Base-by-base conservation (phyloP, 2,888 invertebrate species). In the Cylindroiulus punctatus region DNA sequence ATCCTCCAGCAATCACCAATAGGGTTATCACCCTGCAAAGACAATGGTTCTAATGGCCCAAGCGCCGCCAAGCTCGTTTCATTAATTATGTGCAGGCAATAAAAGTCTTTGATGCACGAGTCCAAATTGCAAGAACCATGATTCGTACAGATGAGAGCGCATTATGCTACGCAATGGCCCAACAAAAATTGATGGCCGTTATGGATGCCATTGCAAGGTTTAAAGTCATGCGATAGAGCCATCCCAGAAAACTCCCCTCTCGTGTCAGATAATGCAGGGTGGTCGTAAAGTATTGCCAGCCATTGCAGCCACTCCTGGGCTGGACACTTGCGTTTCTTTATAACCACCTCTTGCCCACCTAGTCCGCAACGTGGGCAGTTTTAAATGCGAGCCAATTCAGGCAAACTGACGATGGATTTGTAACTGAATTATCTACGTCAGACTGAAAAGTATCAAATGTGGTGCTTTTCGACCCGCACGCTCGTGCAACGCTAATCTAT, bases 381-480 rank as follows among this genome's bases (percentile, higher is more conserved):
- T 57, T 57, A 19, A 57, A 22, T 30, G 76, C 76, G 12, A 30
- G 30, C 76, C 76, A 26, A 76, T 30, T 76, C 30, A 30, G 76
- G 76, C 26, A 76, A 76, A 76, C 30, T 1, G 76, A 14, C 76
- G 76, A 76, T 76, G 76, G 76, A 76, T 8, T 30, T 14, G 30
- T 76, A 76, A 76, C 76, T 76, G 76, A 76, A 76, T 76, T 76
- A 76, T 76, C 76, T 76, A 12, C 76, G 76, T 76, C 76, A 76
- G 30, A 76, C 76, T 76, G 10, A 30, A 76, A 76, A 76, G 30
- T 76, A 30, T 76, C 76, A 76, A 76, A 76, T 76, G 76, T 14
- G 65, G 65, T 30, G 76, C 30, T 76, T 30, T 76, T 76, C 76
- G 26, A 30, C 76, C 76, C 76, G 76, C 76, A 76, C 30, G 76